Base-by-base conservation (phyloP, 2,113 vertebrate genomes). In the Recurvirostra avosetta region DNA sequence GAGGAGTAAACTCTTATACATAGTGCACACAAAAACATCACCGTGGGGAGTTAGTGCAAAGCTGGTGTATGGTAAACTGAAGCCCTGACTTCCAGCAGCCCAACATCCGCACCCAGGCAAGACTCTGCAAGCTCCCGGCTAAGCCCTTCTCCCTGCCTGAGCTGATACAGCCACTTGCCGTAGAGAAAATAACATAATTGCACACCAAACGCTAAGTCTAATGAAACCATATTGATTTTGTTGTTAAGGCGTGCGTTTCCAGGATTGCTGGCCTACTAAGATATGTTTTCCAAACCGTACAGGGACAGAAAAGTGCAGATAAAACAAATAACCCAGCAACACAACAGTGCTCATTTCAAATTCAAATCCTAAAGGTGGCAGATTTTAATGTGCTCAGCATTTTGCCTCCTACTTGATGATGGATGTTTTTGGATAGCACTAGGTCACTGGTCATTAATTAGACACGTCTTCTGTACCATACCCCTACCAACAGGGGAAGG, bases 101-200 rank as follows among this genome's bases (percentile, higher is more conserved):
- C 63, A 20, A 8, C 0, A 0, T 9, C 9, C 4, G 1, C 22
- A 29, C 11, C 40, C 36, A 18, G 71, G 29, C 43, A 20, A 63
- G n/a, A 19, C 65, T 32, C 78, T 55, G 62, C 21, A 5, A 45
- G 47, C 15, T 68, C 62, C 41, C 12, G 0, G 81, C 71, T 27
- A 11, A 90, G 65, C 55, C 43, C 13, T 41, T 43, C 32, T 47
- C 55, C 30, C 11, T 47, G n/a, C 87, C 73, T 4, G 2, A 47
- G 77, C 73, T 2, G 3, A 22, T 4, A 34, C 59, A 90, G 61
- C 68, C 22, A 2, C 86, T 62, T 30, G n/a, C 76, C 75, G 70
- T 19, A 75, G 90, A 78, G 72, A 84, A 92, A 91, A 91, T 6
- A 45, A 25, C 63, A 18, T 9, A 86, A 92, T 9, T 84, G 55